Evolutionary conservation across 2,113 vertebrate species (phyloP), one percentile per base, ranked within the genome.

Genomic region (Cyanoderma ruficeps): DNA sequence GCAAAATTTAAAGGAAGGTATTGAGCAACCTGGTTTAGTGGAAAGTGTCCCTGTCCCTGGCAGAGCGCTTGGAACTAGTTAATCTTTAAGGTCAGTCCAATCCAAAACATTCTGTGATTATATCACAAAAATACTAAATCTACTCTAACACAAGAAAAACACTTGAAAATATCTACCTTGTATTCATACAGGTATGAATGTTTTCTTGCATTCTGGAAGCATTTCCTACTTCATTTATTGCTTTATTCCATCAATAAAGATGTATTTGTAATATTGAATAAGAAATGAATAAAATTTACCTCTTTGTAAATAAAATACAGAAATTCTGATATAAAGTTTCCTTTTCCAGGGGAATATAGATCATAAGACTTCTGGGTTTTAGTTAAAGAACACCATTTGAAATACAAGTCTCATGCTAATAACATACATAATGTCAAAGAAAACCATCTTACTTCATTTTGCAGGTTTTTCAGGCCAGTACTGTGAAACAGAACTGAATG

Each of bases 401-500:
- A 93, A 59, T 63, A 25, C 49, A 60, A 52, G 10, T 63, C 94
- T 57, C 18, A 33, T 23, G 28, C n/a, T 83, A 81, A 42, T n/a
- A 85, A 20, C 10, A 44, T 23, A 69, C 23, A 53, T 42, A 82
- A 90, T 65, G 16, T 27, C 19, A 24, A 86, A 69, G 22, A 95
- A 96, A 96, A 87, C 82, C n/a, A 93, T 59, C 96, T 89, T 30
- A 13, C 13, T 92, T 76, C 25, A 71, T 96, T 89, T 97, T 97
- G 60, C 94, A 98, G 97, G 94, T 86, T 98, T 98, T 91, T 97
- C 94, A 87, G 96, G 97, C 42, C 91, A 79, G 33, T 97, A 97
- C 75, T 98, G 96, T 97, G 97, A 98, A 96, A 96, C 95, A 95
- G 97, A 98, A 98, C 94, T 97, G 92, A 97, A 98, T 70, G 89